Evolutionary conservation across 1,140 invertebrate species (phyloP).

Genomic region (Drosophila lacteicornis): DNA sequence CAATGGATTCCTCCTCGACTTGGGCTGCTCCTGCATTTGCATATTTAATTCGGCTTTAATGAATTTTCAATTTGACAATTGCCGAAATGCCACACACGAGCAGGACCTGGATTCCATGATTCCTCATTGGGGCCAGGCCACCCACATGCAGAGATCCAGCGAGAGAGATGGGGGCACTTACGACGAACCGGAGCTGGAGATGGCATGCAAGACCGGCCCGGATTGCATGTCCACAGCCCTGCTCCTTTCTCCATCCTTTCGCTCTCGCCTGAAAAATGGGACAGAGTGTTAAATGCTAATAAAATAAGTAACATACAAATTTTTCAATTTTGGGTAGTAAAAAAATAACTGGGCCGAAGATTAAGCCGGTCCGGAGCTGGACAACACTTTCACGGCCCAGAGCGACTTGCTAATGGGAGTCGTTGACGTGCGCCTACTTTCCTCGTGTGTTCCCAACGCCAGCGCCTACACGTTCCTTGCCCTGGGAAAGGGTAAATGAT

Average conservation of each 20-base stretch:
- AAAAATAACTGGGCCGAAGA: conserved; percentile 61
- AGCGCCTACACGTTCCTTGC: conserved; percentile 54
- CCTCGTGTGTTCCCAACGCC: conserved; percentile 33
- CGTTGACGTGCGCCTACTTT: conserved; percentile 76
- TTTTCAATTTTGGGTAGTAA: conserved; percentile 68
- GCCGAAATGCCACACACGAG: conserved; percentile 75
- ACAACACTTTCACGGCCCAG: conserved; percentile 83
- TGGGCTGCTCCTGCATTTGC: conserved; percentile 51
- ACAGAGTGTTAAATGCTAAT: conserved; percentile 78
- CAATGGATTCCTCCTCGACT: conserved; percentile 51
- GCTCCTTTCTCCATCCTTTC: conserved; percentile 44
- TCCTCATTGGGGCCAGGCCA: conserved; percentile 41
- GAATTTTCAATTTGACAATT: conserved; percentile 84
- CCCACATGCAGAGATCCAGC: conserved; percentile 39
- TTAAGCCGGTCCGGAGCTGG: conserved; percentile 4
- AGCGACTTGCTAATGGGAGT: conserved; percentile 79
- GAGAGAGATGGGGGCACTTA: conserved; percentile 5
- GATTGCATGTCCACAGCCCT: conserved; percentile 48
- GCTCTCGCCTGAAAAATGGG: conserved; percentile 40
- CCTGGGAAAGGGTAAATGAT: conserved; percentile 16
- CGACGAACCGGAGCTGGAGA: conserved; percentile 19
- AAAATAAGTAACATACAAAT: conserved; percentile 84
- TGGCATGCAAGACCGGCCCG: conserved; percentile 41
- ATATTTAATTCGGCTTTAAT: conserved; percentile 84
- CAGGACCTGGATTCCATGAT: not conserved